phyloP scores from a whole-genome alignment of 2,888 invertebrate species.

The Allygus modestus region DNA sequence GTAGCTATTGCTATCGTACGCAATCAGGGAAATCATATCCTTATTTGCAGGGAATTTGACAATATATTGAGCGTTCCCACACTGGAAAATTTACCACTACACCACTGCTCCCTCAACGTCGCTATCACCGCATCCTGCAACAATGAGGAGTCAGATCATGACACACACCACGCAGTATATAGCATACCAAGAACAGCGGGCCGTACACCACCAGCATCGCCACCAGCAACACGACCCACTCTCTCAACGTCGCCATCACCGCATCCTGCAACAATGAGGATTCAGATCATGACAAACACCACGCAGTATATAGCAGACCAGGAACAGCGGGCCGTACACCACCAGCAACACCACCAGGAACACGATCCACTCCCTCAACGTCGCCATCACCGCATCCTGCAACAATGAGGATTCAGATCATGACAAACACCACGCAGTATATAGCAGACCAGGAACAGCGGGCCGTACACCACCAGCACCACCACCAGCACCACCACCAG shows the following conservation, averaged over 20 bases:
- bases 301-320: constrained; percentile 30
- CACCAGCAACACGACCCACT: too few species aligned
- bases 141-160: constrained; percentile 39
- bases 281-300: constrained; percentile 32
- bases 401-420: constrained; percentile 40
- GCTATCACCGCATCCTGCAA: constrained; percentile 51
- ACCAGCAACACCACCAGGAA: constrained; percentile 33
- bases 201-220: too few species aligned
- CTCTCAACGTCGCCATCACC: neutral
- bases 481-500: neutral
- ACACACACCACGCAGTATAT: constrained; percentile 33
- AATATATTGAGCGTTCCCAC: too few species aligned
- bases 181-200: neutral
- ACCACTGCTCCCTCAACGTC: constrained; percentile 39
- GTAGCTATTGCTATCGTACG: too few species aligned
- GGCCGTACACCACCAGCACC: constrained; percentile 10
- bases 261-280: constrained; percentile 43
- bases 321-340: constrained; percentile 49
- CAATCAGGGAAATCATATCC: too few species aligned
- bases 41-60: too few species aligned
- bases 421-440: constrained; percentile 31
- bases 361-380: constrained; percentile 52
- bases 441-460: constrained; percentile 27
- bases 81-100: too few species aligned
- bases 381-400: constrained; percentile 46